These are phyloP conservation scores for Coregonus clupeaformis DNA, from an alignment of 2,113 vertebrate species.

Conservation along the genomic window DNA sequence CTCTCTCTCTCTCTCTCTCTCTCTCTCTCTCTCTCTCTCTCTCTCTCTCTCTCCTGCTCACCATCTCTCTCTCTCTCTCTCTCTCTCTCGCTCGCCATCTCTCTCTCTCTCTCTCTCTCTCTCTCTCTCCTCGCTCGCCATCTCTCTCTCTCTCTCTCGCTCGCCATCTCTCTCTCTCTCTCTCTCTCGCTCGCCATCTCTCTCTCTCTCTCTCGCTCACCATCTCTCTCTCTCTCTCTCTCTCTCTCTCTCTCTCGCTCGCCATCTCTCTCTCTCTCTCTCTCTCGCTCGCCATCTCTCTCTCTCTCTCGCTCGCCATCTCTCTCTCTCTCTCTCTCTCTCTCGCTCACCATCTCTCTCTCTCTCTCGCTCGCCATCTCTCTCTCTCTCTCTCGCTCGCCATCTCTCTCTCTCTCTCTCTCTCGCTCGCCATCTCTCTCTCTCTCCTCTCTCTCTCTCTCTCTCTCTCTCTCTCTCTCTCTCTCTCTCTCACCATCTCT, in stretches of 20 bases:
- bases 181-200: constrained; percentile 26
- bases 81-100: not conserved
- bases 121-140: not conserved
- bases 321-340: constrained; percentile 22
- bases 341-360: not conserved
- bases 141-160: constrained; percentile 25
- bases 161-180: constrained; percentile 17
- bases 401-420: constrained; percentile 17
- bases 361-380: constrained; percentile 28
- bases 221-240: constrained; percentile 14
- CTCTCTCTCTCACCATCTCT: constrained; percentile 15
- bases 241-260: constrained; percentile 17
- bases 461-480: constrained; percentile 26
- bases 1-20: not conserved
- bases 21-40: constrained; percentile 24
- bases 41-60: constrained; percentile 15
- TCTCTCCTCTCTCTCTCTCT: constrained; percentile 16
- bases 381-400: constrained; percentile 17
- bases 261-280: constrained; percentile 11
- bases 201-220: constrained; percentile 13
- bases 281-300: constrained; percentile 26
- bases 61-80: constrained; percentile 25
- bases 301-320: constrained; percentile 18
- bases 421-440: constrained; percentile 28
- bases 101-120: constrained; percentile 28